Percentiles rank a stretch among this genome's conserved stretches.
These are phyloP conservation scores for Melanotaenia pygmaea DNA, from an alignment of 2,797 vertebrate genomes.

Conservation along the genomic window DNA sequence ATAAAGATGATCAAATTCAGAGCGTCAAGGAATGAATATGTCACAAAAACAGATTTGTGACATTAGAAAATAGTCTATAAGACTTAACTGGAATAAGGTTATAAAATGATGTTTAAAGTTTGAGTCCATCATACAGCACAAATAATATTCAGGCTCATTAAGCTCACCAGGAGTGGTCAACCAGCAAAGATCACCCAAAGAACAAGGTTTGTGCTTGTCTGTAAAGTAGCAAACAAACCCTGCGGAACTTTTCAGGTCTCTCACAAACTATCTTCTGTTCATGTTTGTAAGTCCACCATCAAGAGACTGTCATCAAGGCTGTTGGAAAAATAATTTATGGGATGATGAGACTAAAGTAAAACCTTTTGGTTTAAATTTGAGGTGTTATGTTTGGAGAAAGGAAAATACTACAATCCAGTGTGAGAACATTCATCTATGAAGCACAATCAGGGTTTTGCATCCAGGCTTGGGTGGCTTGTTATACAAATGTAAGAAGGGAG, in stretches of 20 bases:
- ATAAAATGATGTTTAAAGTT: no score
- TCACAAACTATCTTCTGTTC: background rate
- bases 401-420: background rate
- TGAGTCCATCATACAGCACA: no score
- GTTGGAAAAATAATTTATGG: background rate
- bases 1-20: background rate
- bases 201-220: background rate
- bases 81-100: no score
- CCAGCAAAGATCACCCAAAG: no score
- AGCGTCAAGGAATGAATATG: background rate
- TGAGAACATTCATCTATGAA: background rate
- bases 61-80: no score
- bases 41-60: no score
- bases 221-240: background rate
- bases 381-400: background rate
- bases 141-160: no score
- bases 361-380: background rate
- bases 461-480: background rate
- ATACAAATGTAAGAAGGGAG: background rate
- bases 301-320: no score
- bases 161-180: no score
- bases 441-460: background rate
- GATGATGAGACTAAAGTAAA: background rate
- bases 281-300: background rate
- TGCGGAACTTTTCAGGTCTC: background rate